Evolutionary conservation across 1,140 invertebrate species (phyloP).

Genomic region (Venustaconcha ellipsiformis): DNA sequence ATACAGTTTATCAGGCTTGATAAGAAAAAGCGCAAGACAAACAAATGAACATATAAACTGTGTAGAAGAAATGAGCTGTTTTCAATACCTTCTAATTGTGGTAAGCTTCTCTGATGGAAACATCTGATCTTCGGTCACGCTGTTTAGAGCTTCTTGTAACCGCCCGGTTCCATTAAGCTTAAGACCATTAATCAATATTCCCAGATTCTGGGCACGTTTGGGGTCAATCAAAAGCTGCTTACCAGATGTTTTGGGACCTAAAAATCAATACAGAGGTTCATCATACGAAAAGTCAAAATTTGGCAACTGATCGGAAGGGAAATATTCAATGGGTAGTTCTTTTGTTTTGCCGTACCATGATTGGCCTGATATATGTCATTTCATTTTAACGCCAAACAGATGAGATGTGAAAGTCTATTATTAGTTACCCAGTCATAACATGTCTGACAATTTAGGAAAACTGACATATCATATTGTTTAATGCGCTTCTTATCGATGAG

Average conservation of each 20-base stretch:
- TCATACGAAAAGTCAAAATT: no score
- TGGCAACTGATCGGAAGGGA: no score
- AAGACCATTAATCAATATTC: slow-evolving; percentile 46
- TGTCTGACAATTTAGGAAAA: no score
- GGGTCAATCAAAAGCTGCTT: slow-evolving; percentile 39
- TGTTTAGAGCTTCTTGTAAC: slow-evolving; percentile 34
- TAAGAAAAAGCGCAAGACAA: background rate
- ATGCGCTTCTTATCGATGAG: no score
- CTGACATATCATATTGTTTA: no score
- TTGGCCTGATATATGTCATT: no score
- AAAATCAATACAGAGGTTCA: background rate
- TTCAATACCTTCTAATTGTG: slow-evolving; percentile 42
- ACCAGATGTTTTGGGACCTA: slow-evolving; percentile 14
- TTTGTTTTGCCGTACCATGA: no score
- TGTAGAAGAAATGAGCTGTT: background rate
- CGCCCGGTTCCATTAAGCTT: slow-evolving; percentile 32
- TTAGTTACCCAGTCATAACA: no score
- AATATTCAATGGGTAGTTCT: no score
- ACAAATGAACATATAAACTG: background rate
- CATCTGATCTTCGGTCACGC: slow-evolving; percentile 34
- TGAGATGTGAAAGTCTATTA: no score
- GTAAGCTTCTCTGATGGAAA: slow-evolving; percentile 47
- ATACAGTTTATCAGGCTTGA: background rate
- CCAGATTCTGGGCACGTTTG: slow-evolving; percentile 46
- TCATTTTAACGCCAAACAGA: no score